A percentile compares a stretch with the other conserved stretches of the same genome.
Evolutionary conservation across 2,113 vertebrate genomes (phyloP).

Genomic region (Dryoscopus gambensis): DNA sequence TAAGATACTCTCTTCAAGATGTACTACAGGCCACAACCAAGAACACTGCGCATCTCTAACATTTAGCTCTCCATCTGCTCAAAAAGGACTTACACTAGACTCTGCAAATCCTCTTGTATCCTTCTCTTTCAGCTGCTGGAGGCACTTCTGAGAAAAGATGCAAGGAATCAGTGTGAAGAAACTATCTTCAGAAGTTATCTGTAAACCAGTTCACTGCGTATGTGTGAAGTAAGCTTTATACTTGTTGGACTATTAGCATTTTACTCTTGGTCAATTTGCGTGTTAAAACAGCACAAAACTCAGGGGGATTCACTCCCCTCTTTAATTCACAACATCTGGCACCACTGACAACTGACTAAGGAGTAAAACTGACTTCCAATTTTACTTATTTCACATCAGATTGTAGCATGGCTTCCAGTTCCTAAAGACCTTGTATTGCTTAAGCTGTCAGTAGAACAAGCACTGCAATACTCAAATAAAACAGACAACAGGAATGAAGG

Average conservation of each 20-base stretch:
- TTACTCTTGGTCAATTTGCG: neutral
- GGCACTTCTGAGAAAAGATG: neutral
- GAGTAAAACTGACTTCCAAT: neutral
- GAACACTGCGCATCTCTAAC: neutral
- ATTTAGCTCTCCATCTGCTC: neutral
- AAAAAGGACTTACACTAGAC: neutral
- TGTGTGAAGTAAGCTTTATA: neutral
- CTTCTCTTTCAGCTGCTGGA: neutral
- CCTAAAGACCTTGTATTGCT: neutral
- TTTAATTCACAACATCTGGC: neutral
- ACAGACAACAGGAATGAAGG: neutral
- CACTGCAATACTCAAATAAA: neutral
- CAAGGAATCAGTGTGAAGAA: neutral
- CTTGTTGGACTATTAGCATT: neutral
- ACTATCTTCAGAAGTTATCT: neutral
- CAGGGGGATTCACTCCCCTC: neutral
- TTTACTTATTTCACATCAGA: neutral
- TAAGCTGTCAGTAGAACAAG: neutral
- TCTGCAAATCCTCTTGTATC: neutral
- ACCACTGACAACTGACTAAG: neutral
- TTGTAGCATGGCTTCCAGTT: neutral
- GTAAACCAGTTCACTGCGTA: neutral
- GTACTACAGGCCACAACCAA: neutral
- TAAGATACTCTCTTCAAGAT: neutral
- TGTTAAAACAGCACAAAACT: neutral